A percentile compares a stretch with the other conserved stretches of the same genome.
phyloP scores from a whole-genome alignment of 2,113 vertebrate species.

The Myocastor coypus region DNA sequence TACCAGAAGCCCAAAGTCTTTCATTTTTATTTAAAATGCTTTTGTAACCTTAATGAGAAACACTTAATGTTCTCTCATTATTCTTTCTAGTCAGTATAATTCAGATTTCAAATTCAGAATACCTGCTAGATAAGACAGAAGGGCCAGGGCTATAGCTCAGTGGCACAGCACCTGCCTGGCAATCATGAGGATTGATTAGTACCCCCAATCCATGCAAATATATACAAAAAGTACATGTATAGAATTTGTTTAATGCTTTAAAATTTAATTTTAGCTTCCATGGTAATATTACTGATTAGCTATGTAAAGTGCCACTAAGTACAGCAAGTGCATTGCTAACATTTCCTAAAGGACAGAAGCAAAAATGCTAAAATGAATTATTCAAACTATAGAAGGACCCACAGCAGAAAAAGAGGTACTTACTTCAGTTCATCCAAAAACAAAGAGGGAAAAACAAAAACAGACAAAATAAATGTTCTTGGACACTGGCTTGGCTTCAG shows the following conservation, averaged over 20 bases:
- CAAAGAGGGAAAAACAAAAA: background rate
- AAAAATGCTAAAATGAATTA: slow-evolving; percentile 41
- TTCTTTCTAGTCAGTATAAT: background rate
- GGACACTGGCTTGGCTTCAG: background rate
- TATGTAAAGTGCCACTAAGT: background rate
- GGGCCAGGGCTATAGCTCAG: too few species aligned
- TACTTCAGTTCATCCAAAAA: background rate
- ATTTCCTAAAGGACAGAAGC: slow-evolving; percentile 37
- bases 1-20: background rate
- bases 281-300: slow-evolving; percentile 22
- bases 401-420: background rate
- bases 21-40: background rate
- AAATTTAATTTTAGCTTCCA: slow-evolving; percentile 48
- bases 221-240: background rate
- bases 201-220: background rate
- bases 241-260: slow-evolving; percentile 60
- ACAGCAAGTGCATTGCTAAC: background rate
- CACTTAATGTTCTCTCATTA: background rate
- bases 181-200: too few species aligned
- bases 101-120: slow-evolving; percentile 51
- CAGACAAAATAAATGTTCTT: background rate
- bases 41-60: background rate
- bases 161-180: too few species aligned
- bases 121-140: background rate
- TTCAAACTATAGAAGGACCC: background rate